Evolutionary conservation across 2,888 invertebrate genomes (phyloP).

Genomic region (Lasioglossum zephyrum): DNA sequence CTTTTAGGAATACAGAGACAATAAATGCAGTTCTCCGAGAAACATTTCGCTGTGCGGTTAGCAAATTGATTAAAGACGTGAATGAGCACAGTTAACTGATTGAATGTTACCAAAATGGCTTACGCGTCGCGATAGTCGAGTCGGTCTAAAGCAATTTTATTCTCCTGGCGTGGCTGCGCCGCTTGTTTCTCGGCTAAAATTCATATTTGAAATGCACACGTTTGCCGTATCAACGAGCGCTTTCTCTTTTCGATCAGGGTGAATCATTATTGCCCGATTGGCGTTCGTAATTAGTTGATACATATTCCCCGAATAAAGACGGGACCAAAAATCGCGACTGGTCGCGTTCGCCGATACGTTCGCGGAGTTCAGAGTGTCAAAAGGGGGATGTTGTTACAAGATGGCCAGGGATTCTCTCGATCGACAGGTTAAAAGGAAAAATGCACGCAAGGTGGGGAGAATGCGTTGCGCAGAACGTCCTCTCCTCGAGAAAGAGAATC

Average conservation of each 20-base stretch:
- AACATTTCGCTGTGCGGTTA: background rate
- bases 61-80: background rate
- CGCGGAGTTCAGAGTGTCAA: conserved; percentile 37
- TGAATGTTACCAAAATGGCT: conserved; percentile 10
- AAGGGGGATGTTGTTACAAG: conserved; percentile 61
- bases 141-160: conserved; percentile 4
- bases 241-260: conserved; percentile 34
- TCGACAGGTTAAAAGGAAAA: conserved; percentile 66
- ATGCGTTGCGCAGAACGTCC: conserved; percentile 64
- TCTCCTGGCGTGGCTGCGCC: background rate
- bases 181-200: background rate
- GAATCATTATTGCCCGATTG: background rate
- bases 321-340: background rate
- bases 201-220: background rate
- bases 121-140: conserved; percentile 11
- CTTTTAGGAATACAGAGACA: background rate
- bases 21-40: background rate
- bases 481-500: conserved; percentile 56
- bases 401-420: conserved; percentile 66
- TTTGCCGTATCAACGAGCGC: conserved; percentile 9
- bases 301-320: background rate
- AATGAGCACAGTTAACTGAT: background rate
- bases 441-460: conserved; percentile 49
- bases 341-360: conserved; percentile 22
- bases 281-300: background rate